Percentiles rank a stretch among this genome's conserved stretches.
These are phyloP conservation scores for Atherinomorus stipes DNA, from an alignment of 2,113 vertebrate genomes.

Conservation along the genomic window DNA sequence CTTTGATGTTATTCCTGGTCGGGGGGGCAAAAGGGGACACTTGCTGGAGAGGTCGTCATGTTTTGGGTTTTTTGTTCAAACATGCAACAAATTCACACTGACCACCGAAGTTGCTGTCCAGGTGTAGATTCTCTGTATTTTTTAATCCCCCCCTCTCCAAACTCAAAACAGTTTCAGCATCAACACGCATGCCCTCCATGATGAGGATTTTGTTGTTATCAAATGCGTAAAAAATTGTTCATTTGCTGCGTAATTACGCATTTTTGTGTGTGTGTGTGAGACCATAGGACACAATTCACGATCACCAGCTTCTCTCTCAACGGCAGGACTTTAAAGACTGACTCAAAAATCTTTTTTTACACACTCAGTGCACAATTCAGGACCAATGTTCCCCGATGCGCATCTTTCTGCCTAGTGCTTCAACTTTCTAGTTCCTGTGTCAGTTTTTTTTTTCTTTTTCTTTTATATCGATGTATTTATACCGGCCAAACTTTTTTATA, in stretches of 20 bases:
- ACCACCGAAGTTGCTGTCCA: slow-evolving; percentile 82
- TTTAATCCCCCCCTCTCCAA: slow-evolving; percentile 69
- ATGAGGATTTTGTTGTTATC: slow-evolving; percentile 92
- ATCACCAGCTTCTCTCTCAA: slow-evolving; percentile 99
- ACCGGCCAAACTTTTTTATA: slow-evolving; percentile 96
- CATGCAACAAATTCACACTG: slow-evolving; percentile 64
- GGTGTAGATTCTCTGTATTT: slow-evolving; percentile 85
- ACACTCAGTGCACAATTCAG: slow-evolving; percentile 92
- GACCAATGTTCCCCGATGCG: slow-evolving; percentile 95
- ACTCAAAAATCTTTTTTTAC: slow-evolving; percentile 82
- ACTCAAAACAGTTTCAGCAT: slow-evolving; percentile 73
- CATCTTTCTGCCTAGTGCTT: slow-evolving; percentile 83
- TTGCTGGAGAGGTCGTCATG: slow-evolving; percentile 55
- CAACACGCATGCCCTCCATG: slow-evolving; percentile 89
- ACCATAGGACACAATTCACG: slow-evolving; percentile 87
- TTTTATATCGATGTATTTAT: slow-evolving; percentile 99
- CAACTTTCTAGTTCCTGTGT: slow-evolving; percentile 92
- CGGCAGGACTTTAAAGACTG: slow-evolving; percentile 97
- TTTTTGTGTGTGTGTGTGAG: slow-evolving; percentile 79
- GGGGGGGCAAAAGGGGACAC: slow-evolving; percentile 24
- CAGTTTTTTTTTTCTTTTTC: slow-evolving; percentile 93
- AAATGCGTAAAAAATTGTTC: slow-evolving; percentile 87
- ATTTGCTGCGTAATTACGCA: slow-evolving; percentile 77
- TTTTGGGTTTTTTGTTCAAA: slow-evolving; percentile 50
- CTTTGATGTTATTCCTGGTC: slow-evolving; percentile 52